Percentiles rank a stretch among this genome's conserved stretches.
Conservation (phyloP, 2,888 invertebrate genomes). For the Thysanoteuthis rhombus region DNA sequence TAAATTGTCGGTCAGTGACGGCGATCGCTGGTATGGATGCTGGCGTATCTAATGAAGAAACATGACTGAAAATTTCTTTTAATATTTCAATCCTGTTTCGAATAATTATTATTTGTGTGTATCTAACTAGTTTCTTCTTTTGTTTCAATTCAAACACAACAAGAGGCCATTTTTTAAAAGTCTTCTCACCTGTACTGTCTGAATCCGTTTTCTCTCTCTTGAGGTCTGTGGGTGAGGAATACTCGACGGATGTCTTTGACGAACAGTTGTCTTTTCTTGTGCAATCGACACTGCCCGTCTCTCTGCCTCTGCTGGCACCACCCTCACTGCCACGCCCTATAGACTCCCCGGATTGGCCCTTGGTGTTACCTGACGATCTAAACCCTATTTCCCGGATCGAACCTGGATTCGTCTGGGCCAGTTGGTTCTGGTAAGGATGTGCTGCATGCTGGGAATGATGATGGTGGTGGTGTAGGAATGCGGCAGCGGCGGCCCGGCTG, state of each 20-base stretch:
- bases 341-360: not conserved
- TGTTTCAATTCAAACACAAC: not conserved
- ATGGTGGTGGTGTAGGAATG: slow-evolving; percentile 26
- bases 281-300: slow-evolving; percentile 16
- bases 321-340: not conserved
- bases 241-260: not conserved
- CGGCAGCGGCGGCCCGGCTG: slow-evolving; percentile 25
- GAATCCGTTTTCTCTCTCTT: slow-evolving; percentile 13
- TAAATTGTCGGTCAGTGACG: too few relatives aligned
- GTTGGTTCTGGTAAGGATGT: slow-evolving; percentile 16
- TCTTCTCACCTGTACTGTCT: not conserved
- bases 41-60: too few relatives aligned
- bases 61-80: too few relatives aligned
- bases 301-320: not conserved
- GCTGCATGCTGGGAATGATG: slow-evolving; percentile 24
- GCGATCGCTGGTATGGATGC: too few relatives aligned
- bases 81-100: too few relatives aligned
- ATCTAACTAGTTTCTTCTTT: too few relatives aligned
- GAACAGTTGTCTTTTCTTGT: slow-evolving; percentile 24
- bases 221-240: not conserved
- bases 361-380: not conserved
- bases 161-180: not conserved
- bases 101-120: too few relatives aligned
- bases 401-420: not conserved
- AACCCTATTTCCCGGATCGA: not conserved